Base-by-base conservation (phyloP, 23 tunicate genomes). In the Styela clava region DNA sequence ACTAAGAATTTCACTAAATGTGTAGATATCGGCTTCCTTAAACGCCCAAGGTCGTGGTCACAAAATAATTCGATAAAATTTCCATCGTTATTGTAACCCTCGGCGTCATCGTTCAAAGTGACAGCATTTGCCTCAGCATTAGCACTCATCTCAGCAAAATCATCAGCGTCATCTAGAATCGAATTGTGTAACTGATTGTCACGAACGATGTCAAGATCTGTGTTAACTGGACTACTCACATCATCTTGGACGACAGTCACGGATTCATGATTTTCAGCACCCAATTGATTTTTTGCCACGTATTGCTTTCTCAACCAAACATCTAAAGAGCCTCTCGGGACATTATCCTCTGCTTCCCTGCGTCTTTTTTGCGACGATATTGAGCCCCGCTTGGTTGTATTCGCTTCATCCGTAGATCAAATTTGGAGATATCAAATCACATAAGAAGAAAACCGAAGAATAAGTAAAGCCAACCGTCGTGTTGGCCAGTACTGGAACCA, bases 11-110 rank as follows among this genome's bases (percentile, higher is more conserved):
- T 56, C 63, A 56, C 63, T 56, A 56, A 56, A 56, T 20, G 63
- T 56, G 63, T 56, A 20, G 63, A 20, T 18, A 56, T 56, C 63
- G 20, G 63, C n/a, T n/a, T n/a, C n/a, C n/a, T n/a, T n/a, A n/a
- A n/a, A n/a, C n/a, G n/a, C n/a, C n/a, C n/a, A n/a, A 56, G 20
- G 63, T 56, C 63, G 63, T 56, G 63, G 63, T 56, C 63, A 56
- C 63, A 20, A 56, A 56, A 56, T 56, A 56, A 56, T 56, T 56
- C 63, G 20, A 56, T 18, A 56, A 56, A 56, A 18, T 56, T 20
- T 56, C 20, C 63, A 18, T 18, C 63, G 63, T 56, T 56, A 56
- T 20, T 56, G 20, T 56, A 18, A 56, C 63, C 63, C 20, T 56
- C 63, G 20, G 63, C 63, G 18, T 56, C 63, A 56, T 56, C 63